Evolutionary conservation across 1,140 invertebrate genomes (phyloP).

Genomic region (Caenorhabditis tropicalis): DNA sequence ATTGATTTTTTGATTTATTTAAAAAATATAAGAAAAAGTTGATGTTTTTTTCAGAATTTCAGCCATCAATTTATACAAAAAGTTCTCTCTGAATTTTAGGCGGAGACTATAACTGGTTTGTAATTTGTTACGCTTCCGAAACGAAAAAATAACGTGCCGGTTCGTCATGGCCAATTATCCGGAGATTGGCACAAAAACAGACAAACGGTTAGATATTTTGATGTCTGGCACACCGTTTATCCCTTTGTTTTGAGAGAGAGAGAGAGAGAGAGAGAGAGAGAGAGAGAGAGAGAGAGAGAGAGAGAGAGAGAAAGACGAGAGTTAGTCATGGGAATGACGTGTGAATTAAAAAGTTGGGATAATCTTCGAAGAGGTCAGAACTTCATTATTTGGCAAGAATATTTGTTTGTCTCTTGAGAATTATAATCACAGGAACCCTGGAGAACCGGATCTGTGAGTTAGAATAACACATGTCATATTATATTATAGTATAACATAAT

Average conservation of each 20-base stretch:
- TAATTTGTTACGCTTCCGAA: conserved; percentile 8
- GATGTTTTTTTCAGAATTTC: background rate
- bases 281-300: too few species aligned
- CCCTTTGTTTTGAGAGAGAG: background rate
- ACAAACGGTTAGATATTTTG: conserved; percentile 21
- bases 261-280: background rate
- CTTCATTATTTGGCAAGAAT: too few species aligned
- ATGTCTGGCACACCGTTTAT: conserved; percentile 33
- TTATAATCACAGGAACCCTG: too few species aligned
- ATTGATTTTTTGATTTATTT: background rate
- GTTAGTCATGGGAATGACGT: conserved; percentile 8
- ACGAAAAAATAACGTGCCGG: background rate
- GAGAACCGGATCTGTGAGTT: too few species aligned
- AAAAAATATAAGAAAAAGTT: background rate
- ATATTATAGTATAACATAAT: too few species aligned
- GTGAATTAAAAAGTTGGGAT: background rate
- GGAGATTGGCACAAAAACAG: background rate
- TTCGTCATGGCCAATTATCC: conserved; percentile 9
- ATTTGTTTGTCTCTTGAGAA: too few species aligned
- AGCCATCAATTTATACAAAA: background rate
- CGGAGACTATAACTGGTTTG: conserved; percentile 24
- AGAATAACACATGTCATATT: too few species aligned
- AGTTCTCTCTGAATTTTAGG: background rate
- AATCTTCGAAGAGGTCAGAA: too few species aligned
- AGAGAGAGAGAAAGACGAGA: background rate